phyloP scores from a whole-genome alignment of 1,140 invertebrate species.

The Saxidomus purpurata region DNA sequence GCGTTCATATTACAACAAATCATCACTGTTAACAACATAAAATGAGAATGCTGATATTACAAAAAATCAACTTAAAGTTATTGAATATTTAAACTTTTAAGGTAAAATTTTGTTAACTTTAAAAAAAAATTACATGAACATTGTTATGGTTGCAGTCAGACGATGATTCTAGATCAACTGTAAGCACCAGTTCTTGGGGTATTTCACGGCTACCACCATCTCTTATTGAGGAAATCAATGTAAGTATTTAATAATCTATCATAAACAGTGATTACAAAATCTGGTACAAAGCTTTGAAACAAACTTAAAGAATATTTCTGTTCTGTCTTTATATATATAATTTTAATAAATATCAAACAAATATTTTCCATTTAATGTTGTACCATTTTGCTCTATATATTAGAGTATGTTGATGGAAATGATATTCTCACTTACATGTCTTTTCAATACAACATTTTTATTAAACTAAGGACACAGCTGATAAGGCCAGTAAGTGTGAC shows the following conservation, averaged over 20 bases:
- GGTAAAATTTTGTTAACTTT: neutral
- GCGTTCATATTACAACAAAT: neutral
- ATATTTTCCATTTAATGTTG: neutral
- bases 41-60: neutral
- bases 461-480: too few relatives aligned
- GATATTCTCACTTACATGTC: too few relatives aligned
- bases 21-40: neutral
- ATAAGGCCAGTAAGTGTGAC: too few relatives aligned
- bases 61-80: too few relatives aligned
- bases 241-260: neutral
- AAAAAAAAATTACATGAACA: neutral
- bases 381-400: too few relatives aligned
- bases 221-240: neutral
- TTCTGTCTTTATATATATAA: neutral
- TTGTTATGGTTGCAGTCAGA: neutral
- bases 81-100: too few relatives aligned
- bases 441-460: too few relatives aligned
- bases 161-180: neutral
- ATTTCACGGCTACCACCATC: conserved; percentile 1
- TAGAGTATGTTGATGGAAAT: too few relatives aligned
- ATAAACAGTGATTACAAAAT: neutral
- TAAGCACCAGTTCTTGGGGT: conserved; percentile 1
- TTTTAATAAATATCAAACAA: neutral
- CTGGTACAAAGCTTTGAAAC: neutral
- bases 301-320: neutral